These are phyloP conservation scores for Ammodramus savannarum DNA, from an alignment of 2,113 vertebrate species.

Conservation along the genomic window DNA sequence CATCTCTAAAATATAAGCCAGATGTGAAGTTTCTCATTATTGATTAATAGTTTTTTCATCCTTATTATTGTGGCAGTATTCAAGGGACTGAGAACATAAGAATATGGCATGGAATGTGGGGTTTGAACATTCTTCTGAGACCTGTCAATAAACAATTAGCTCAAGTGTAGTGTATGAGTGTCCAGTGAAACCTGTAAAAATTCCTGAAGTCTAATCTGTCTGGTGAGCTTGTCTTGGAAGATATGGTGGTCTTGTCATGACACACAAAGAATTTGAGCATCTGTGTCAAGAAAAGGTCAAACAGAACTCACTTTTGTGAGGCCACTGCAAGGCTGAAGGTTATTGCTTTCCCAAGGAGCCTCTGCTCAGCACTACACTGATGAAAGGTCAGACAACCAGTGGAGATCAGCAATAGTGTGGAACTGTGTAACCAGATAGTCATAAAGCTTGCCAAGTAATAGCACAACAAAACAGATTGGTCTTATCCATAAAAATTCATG, in stretches of 20 bases:
- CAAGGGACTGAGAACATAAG: background rate
- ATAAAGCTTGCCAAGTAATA: background rate
- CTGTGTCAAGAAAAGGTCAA: background rate
- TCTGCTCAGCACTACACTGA: fast-evolving
- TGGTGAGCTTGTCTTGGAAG: background rate
- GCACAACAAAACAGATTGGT: background rate
- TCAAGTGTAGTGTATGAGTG: background rate
- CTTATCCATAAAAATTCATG: background rate
- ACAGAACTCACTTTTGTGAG: background rate
- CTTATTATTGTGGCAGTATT: background rate
- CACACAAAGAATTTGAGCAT: background rate
- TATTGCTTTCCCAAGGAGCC: background rate
- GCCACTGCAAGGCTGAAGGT: background rate
- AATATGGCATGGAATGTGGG: background rate
- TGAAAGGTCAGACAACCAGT: background rate
- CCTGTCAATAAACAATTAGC: background rate
- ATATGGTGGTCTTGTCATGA: background rate
- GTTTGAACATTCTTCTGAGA: background rate
- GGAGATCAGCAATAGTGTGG: background rate
- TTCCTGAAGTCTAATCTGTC: background rate
- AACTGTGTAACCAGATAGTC: background rate
- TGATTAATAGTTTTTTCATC: background rate
- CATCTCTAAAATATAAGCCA: background rate
- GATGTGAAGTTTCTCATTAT: background rate
- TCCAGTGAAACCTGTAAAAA: background rate